Percentiles rank a stretch among this genome's conserved stretches.
Evolutionary conservation across 2,113 vertebrate genomes (phyloP).

Genomic region (Neopipo cinnamomea): DNA sequence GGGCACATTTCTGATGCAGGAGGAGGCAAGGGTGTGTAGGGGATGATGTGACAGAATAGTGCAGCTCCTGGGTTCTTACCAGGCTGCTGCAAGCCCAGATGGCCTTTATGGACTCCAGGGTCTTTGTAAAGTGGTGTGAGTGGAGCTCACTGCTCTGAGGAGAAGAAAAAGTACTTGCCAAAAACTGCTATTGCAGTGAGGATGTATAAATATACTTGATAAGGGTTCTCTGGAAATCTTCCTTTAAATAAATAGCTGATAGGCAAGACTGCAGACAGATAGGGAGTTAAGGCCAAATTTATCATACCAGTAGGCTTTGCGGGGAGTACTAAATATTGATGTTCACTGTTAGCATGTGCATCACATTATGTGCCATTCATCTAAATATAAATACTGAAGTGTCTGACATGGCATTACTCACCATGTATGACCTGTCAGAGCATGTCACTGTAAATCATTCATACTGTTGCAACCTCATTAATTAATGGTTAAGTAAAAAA

Average conservation of each 20-base stretch:
- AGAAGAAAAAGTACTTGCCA: neutral
- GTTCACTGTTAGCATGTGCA: conserved; percentile 60
- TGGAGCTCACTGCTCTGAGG: neutral
- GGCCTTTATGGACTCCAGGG: neutral
- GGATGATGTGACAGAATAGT: neutral
- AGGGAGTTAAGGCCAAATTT: conserved; percentile 52
- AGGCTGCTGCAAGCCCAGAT: neutral
- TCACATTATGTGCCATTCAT: conserved; percentile 59
- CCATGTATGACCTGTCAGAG: conserved; percentile 55
- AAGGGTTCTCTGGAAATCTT: neutral
- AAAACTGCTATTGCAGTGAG: neutral
- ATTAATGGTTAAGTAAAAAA: conserved; percentile 50
- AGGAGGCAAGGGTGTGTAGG: no score
- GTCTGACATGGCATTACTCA: conserved; percentile 63
- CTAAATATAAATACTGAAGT: conserved; percentile 62
- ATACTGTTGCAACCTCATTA: conserved; percentile 15
- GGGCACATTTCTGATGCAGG: neutral
- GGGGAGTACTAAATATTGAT: conserved; percentile 66
- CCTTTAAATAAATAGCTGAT: neutral
- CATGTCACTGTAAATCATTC: conserved; percentile 23
- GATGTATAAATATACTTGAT: neutral
- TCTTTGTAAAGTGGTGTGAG: neutral
- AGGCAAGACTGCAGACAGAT: conserved; percentile 34
- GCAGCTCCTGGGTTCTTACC: neutral
- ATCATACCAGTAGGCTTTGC: conserved; percentile 42